Conservation (phyloP, 2,113 vertebrate species). For the Bolborhynchus lineola region DNA sequence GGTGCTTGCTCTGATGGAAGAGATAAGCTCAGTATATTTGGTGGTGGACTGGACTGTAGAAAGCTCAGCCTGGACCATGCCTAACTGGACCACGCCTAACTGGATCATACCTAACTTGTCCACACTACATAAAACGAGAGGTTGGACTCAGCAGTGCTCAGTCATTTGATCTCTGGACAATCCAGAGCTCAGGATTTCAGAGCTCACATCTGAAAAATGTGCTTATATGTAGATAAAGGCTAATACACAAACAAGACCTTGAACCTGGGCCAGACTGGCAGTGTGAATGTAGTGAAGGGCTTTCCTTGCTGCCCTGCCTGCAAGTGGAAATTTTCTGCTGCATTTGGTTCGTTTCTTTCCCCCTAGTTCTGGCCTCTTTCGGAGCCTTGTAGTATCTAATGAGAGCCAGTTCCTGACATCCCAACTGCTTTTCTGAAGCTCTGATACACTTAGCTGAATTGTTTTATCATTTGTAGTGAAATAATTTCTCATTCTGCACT, state of each 20-base stretch:
- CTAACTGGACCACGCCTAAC: neutral
- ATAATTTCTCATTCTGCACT: neutral
- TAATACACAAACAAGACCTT: neutral
- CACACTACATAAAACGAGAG: neutral
- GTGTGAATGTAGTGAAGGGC: neutral
- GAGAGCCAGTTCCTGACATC: neutral
- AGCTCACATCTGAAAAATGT: neutral
- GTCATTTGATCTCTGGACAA: neutral
- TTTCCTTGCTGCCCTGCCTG: neutral
- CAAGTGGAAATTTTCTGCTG: neutral
- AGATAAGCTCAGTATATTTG: neutral
- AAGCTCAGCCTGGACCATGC: neutral
- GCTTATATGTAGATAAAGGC: neutral
- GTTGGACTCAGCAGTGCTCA: neutral
- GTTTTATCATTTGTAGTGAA: neutral
- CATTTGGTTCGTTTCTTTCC: neutral
- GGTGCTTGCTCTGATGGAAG: neutral
- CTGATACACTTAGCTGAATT: neutral
- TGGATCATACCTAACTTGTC: neutral
- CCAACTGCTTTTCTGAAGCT: neutral
- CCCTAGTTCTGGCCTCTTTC: neutral
- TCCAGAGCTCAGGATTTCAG: neutral
- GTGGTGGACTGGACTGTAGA: neutral
- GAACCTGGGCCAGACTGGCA: neutral
- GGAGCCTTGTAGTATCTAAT: neutral